Evolutionary conservation across 2,888 invertebrate genomes (phyloP).

Genomic region (Gryllus longicercus): DNA sequence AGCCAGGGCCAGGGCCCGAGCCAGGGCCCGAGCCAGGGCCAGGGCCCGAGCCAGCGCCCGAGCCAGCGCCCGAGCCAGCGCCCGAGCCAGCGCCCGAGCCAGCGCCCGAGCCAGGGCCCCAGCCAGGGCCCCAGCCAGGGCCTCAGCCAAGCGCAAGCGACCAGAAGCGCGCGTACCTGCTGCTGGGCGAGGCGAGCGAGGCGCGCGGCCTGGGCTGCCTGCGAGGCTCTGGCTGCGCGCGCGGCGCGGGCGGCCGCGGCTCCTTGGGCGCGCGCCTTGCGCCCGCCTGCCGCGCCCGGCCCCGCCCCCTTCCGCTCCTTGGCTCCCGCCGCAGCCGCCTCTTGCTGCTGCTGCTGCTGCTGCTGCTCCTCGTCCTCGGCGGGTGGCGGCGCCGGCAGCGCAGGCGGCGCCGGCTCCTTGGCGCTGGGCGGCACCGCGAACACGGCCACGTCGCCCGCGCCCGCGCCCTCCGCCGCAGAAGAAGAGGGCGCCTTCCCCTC

Average conservation of each 20-base stretch:
- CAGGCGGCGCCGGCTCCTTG: not conserved
- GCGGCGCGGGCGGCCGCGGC: not conserved
- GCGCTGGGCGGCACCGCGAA: not conserved
- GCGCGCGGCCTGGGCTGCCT: not conserved
- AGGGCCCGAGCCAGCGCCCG: too few species aligned
- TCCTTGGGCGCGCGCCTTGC: not conserved
- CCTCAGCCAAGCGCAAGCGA: too few species aligned
- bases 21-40: too few species aligned
- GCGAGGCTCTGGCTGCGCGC: not conserved
- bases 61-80: too few species aligned
- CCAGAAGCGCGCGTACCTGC: too few species aligned
- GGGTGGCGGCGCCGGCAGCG: not conserved
- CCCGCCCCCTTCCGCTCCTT: not conserved
- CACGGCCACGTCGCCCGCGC: not conserved
- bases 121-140: too few species aligned
- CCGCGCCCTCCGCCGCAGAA: not conserved
- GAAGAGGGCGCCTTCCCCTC: not conserved
- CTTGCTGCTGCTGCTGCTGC: not conserved
- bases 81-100: too few species aligned
- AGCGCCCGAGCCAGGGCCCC: too few species aligned
- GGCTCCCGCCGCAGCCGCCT: constrained; percentile 37
- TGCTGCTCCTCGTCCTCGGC: not conserved
- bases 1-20: too few species aligned
- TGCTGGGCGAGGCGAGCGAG: too few species aligned
- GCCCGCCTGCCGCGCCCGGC: not conserved